Conservation (phyloP, 2,113 vertebrate genomes). For the Nicator chloris region DNA sequence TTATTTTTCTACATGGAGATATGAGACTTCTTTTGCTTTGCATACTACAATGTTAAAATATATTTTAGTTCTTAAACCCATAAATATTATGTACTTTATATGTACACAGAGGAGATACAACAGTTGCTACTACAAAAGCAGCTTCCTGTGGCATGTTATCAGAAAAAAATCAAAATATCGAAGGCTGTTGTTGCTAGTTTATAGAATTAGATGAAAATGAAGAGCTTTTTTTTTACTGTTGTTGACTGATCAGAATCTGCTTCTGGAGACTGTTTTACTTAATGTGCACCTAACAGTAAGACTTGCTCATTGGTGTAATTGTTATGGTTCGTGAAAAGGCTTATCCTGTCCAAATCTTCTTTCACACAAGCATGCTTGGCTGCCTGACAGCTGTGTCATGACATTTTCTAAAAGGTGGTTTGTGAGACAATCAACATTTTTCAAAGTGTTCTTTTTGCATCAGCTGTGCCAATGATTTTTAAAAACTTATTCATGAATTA, state of each 20-base stretch:
- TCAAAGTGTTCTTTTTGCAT: not conserved
- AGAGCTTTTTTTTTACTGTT: not conserved
- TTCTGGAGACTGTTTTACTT: not conserved
- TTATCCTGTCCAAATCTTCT: not conserved
- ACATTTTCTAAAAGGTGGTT: not conserved
- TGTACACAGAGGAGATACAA: not conserved
- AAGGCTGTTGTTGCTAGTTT: not conserved
- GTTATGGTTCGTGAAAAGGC: not conserved
- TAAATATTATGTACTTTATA: not conserved
- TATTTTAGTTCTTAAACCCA: not conserved
- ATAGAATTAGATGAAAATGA: not conserved
- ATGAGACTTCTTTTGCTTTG: not conserved
- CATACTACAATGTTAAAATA: not conserved
- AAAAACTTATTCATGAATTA: not conserved
- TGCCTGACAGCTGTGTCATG: not conserved
- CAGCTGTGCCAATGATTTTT: not conserved
- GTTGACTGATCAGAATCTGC: not conserved
- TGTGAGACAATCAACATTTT: not conserved
- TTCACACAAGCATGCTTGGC: not conserved
- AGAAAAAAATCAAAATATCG: not conserved
- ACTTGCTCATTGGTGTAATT: not conserved
- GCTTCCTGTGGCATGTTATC: not conserved
- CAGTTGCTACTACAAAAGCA: not conserved
- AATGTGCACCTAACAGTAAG: not conserved
- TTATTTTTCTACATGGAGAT: not conserved